These are phyloP conservation scores for Myrmecophaga tridactyla DNA, from an alignment of 2,113 vertebrate species.

Conservation along the genomic window DNA sequence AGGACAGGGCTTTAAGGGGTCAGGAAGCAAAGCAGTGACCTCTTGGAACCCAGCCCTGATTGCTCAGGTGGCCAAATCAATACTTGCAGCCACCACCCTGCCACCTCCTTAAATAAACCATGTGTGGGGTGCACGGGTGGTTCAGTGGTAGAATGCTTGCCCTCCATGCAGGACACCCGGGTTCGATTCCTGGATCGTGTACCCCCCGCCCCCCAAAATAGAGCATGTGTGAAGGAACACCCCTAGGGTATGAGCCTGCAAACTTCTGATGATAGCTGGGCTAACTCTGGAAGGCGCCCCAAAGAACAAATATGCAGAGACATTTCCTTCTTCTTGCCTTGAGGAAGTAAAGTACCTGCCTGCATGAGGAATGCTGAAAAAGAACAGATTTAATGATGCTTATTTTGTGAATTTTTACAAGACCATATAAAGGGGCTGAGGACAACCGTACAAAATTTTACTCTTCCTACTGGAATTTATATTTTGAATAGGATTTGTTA, in stretches of 20 bases:
- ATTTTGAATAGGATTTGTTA: slow-evolving; percentile 5
- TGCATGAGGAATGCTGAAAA: not conserved
- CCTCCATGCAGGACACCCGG: too few species aligned
- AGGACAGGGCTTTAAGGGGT: not conserved
- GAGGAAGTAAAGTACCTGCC: not conserved
- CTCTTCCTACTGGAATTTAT: not conserved
- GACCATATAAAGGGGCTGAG: not conserved
- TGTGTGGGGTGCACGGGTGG: too few species aligned
- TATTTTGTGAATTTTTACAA: slow-evolving; percentile 3
- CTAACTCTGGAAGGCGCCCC: not conserved
- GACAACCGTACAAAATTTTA: not conserved
- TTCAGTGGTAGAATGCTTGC: too few species aligned
- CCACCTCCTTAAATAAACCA: accelerated
- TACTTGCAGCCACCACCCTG: accelerated
- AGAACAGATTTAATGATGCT: not conserved
- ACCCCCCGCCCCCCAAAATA: too few species aligned
- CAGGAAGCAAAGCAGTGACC: not conserved
- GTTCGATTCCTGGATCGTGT: too few species aligned
- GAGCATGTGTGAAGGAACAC: accelerated
- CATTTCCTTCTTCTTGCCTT: not conserved
- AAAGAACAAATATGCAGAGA: not conserved
- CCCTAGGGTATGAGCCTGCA: not conserved
- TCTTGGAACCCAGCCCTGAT: not conserved
- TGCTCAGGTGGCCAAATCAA: not conserved
- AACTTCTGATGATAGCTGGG: not conserved